Evolutionary conservation across 2,113 vertebrate genomes (phyloP).

Genomic region (Typhlomys cinereus): DNA sequence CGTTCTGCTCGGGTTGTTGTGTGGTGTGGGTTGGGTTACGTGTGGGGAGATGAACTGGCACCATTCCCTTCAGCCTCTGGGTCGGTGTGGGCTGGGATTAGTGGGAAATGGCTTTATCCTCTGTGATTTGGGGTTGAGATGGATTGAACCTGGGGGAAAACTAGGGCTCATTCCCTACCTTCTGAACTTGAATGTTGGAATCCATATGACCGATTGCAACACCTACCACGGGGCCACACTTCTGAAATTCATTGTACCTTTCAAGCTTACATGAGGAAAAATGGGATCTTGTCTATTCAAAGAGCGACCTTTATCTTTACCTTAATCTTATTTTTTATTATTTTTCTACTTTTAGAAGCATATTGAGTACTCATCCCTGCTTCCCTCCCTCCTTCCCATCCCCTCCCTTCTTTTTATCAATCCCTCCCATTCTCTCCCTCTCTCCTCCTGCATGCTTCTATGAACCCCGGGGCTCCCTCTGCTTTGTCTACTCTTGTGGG

Average conservation of each 20-base stretch:
- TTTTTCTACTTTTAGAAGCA: too few species aligned
- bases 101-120: constrained; percentile 7
- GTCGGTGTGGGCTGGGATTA: constrained; percentile 29
- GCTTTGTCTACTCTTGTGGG: too few species aligned
- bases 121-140: constrained; percentile 36
- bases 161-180: neutral
- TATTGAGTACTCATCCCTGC: too few species aligned
- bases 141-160: neutral
- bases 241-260: constrained; percentile 2
- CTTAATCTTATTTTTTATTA: too few species aligned
- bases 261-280: neutral
- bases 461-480: too few species aligned
- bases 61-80: neutral
- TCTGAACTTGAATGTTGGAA: neutral
- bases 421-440: too few species aligned
- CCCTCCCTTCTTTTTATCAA: too few species aligned
- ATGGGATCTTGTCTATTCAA: neutral
- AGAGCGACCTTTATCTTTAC: neutral
- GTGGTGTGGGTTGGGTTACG: neutral
- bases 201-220: neutral
- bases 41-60: neutral
- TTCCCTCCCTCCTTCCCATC: too few species aligned
- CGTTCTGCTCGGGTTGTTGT: neutral
- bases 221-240: neutral
- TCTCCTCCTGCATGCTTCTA: too few species aligned